phyloP scores from a whole-genome alignment of 2,113 vertebrate genomes.

The Oncorhynchus kisutch region DNA sequence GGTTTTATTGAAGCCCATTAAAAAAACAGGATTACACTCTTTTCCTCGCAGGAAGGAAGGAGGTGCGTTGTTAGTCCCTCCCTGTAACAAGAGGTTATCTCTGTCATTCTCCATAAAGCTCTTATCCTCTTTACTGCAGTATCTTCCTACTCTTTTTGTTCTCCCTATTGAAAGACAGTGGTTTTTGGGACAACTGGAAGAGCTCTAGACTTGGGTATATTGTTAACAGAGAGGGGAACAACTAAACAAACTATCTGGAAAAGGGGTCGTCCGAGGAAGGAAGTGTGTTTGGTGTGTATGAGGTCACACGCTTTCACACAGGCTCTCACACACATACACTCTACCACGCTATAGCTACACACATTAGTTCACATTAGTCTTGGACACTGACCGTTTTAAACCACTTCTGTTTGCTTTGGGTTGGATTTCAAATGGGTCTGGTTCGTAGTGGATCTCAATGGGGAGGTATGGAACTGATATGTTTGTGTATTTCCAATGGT shows the following conservation, averaged over 20 bases:
- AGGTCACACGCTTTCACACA: neutral
- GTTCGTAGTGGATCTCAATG: no score
- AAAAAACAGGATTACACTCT: neutral
- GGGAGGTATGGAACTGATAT: no score
- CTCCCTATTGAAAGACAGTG: neutral
- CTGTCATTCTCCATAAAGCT: neutral
- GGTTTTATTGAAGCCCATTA: neutral
- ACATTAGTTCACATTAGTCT: neutral
- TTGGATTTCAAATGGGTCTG: no score
- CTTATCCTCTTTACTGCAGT: neutral
- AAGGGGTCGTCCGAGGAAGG: neutral
- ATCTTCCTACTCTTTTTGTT: neutral
- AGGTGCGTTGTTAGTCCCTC: neutral
- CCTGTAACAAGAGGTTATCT: neutral
- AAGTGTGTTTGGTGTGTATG: neutral
- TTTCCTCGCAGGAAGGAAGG: conserved; percentile 3
- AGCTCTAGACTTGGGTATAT: neutral
- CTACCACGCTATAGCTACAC: neutral
- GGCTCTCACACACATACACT: no score
- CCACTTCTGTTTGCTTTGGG: no score
- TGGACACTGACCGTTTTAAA: no score
- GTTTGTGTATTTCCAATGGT: no score
- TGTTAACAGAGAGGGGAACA: neutral
- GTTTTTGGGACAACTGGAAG: neutral
- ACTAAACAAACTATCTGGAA: neutral